Percentiles rank a stretch among this genome's conserved stretches.
Evolutionary conservation across 2,888 invertebrate genomes (phyloP).

Genomic region (Frankliniella fusca): DNA sequence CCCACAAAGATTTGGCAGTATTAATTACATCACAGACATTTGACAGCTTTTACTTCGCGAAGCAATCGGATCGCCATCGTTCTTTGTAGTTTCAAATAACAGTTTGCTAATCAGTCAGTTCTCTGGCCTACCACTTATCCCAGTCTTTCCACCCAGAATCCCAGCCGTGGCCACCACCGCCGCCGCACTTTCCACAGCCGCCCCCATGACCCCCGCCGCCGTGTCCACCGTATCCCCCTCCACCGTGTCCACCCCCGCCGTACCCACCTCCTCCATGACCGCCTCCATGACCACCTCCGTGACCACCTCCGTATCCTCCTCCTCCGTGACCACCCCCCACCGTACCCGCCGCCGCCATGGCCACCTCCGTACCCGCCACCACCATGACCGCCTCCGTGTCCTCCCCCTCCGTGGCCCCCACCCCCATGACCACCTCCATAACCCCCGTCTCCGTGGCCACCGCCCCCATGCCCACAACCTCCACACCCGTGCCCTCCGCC

Average conservation of each 20-base stretch:
- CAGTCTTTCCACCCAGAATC: slow-evolving; percentile 18
- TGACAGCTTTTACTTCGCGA: too few species aligned
- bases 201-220: background rate
- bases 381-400: background rate
- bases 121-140: background rate
- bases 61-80: too few species aligned
- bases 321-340: background rate
- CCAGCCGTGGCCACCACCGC: background rate
- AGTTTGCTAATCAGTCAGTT: background rate
- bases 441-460: background rate
- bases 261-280: background rate
- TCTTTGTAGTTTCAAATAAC: background rate
- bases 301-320: background rate
- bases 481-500: background rate
- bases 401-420: background rate
- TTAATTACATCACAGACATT: too few species aligned
- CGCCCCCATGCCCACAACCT: background rate
- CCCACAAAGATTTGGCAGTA: too few species aligned
- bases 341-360: background rate
- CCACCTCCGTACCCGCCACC: background rate
- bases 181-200: background rate
- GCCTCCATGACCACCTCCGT: background rate
- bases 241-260: background rate
- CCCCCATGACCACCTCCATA: background rate
- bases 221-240: background rate